Conservation (phyloP, 2,888 invertebrate species). For the Drosophila kokeensis region DNA sequence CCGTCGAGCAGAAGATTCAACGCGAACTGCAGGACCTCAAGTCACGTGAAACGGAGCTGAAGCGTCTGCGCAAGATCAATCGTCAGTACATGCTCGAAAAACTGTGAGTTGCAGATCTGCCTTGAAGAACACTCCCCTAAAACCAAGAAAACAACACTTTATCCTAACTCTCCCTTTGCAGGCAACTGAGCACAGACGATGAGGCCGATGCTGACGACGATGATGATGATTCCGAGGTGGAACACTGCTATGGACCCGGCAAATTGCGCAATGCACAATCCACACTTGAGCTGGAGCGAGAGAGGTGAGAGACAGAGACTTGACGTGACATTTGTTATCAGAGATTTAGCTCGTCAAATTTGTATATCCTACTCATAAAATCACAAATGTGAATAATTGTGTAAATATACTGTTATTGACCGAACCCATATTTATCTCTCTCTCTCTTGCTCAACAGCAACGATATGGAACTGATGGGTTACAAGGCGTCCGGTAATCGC, state of each 20-base stretch:
- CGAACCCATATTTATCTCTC: neutral
- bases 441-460: conserved; percentile 34
- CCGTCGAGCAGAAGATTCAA: conserved; percentile 95
- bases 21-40: conserved; percentile 94
- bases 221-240: conserved; percentile 88
- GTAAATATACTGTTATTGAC: neutral
- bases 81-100: conserved; percentile 88
- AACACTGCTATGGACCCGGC: conserved; percentile 87
- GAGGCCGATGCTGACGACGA: conserved; percentile 87
- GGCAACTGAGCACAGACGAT: conserved; percentile 86
- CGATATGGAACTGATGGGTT: conserved; percentile 57
- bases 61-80: conserved; percentile 88
- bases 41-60: conserved; percentile 91
- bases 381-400: neutral
- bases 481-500: conserved; percentile 64
- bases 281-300: conserved; percentile 88
- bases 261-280: conserved; percentile 89
- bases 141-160: no score
- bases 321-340: no score
- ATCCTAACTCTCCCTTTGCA: conserved; percentile 18
- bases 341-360: neutral
- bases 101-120: conserved; percentile 84
- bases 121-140: neutral
- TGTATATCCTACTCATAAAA: neutral
- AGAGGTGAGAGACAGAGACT: conserved; percentile 72